These are phyloP conservation scores for Tragopan temminckii DNA, from an alignment of 2,797 vertebrate species.

Conservation along the genomic window DNA sequence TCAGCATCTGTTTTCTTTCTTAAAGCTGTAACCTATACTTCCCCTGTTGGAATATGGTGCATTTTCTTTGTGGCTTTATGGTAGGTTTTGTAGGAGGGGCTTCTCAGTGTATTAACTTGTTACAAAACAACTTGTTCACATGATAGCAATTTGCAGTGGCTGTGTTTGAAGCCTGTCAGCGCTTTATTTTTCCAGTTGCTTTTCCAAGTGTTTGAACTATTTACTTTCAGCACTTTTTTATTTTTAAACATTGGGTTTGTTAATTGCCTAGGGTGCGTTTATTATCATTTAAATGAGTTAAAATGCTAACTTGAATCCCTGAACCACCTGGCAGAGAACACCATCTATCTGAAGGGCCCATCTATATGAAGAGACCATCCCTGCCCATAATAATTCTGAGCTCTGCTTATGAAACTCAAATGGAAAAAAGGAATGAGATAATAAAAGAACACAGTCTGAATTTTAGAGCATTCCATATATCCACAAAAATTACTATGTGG, in stretches of 20 bases:
- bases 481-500: not conserved
- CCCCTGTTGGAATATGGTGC: not conserved
- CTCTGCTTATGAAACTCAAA: not conserved
- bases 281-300: not conserved
- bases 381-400: not conserved
- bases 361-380: not conserved
- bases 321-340: not conserved
- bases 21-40: not conserved
- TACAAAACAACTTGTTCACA: not conserved
- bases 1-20: not conserved
- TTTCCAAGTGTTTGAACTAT: not conserved
- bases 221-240: not conserved
- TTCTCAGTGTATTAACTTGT: not conserved
- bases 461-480: slow-evolving; percentile 28
- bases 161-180: not conserved
- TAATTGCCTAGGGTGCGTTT: not conserved
- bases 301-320: not conserved
- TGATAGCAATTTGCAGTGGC: not conserved
- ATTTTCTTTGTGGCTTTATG: not conserved
- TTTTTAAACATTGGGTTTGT: not conserved
- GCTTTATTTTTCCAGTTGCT: not conserved
- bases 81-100: not conserved
- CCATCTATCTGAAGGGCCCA: not conserved
- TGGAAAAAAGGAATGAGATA: not conserved
- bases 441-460: slow-evolving; percentile 13